Evolutionary conservation across 2,113 vertebrate species (phyloP).

Genomic region (Arenaria interpres): DNA sequence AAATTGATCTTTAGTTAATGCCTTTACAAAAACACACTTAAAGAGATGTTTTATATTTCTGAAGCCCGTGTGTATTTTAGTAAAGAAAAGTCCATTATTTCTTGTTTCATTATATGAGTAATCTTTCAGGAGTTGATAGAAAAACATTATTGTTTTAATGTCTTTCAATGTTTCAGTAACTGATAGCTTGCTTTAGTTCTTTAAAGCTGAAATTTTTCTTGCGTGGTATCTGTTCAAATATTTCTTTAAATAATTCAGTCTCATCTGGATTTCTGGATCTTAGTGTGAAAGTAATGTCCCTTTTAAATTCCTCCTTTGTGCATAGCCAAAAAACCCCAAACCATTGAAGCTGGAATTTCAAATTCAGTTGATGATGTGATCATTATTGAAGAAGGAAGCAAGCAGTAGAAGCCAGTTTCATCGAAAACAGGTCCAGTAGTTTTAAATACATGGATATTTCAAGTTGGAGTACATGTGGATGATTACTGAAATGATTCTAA

Average conservation of each 20-base stretch:
- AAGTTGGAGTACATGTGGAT: not conserved
- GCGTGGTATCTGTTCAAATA: not conserved
- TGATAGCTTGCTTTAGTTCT: not conserved
- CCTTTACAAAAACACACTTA: not conserved
- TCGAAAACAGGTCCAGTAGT: not conserved
- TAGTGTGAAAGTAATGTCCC: not conserved
- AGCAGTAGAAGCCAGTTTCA: not conserved
- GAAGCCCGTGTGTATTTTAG: not conserved
- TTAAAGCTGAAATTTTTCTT: not conserved
- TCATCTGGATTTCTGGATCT: not conserved
- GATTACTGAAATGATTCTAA: not conserved
- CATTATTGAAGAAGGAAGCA: not conserved
- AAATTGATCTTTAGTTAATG: not conserved
- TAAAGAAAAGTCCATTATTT: not conserved
- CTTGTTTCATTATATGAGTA: not conserved
- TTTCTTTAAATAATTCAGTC: not conserved
- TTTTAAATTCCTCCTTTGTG: not conserved
- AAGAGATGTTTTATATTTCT: not conserved
- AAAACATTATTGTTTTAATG: not conserved
- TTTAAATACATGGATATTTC: not conserved
- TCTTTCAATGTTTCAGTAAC: not conserved
- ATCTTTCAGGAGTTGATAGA: not conserved
- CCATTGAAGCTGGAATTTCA: not conserved
- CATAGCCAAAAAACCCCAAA: not conserved
- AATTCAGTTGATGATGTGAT: not conserved